phyloP scores from a whole-genome alignment of 2,113 vertebrate genomes.

The Zapornia atra region DNA sequence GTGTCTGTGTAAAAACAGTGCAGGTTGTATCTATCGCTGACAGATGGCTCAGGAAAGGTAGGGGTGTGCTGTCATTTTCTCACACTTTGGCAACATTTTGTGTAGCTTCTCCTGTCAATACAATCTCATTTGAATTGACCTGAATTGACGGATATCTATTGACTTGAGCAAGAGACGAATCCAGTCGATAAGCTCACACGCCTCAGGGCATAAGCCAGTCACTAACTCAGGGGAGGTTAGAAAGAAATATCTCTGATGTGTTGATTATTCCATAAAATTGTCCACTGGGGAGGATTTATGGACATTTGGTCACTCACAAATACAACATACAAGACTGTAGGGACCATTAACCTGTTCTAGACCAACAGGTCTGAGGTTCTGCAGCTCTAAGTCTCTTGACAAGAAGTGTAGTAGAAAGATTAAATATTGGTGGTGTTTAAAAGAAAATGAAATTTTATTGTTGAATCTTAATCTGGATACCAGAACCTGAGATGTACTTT shows the following conservation, averaged over 20 bases:
- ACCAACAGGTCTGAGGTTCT: background rate
- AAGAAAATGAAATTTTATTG: background rate
- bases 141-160: slow-evolving; percentile 49
- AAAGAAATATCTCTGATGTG: slow-evolving; percentile 50
- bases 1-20: background rate
- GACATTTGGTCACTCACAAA: slow-evolving; percentile 28
- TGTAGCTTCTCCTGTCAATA: slow-evolving; percentile 39
- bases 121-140: slow-evolving; percentile 50
- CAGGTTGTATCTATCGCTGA: background rate
- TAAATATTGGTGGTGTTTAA: background rate
- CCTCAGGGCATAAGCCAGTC: slow-evolving; percentile 35
- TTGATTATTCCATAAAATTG: slow-evolving; percentile 63
- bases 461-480: background rate
- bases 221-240: slow-evolving; percentile 17
- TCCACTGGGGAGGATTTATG: slow-evolving; percentile 62
- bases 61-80: slow-evolving; percentile 24
- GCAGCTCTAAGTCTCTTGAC: background rate
- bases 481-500: background rate
- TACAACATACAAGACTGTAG: slow-evolving; percentile 25
- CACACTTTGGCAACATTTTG: slow-evolving; percentile 12
- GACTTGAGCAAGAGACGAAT: slow-evolving; percentile 40
- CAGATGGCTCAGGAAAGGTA: slow-evolving; percentile 6
- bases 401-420: background rate
- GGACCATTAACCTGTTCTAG: slow-evolving; percentile 52
- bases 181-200: slow-evolving; percentile 47